phyloP scores from a whole-genome alignment of 2,888 invertebrate genomes.

The Perdita meconis region DNA sequence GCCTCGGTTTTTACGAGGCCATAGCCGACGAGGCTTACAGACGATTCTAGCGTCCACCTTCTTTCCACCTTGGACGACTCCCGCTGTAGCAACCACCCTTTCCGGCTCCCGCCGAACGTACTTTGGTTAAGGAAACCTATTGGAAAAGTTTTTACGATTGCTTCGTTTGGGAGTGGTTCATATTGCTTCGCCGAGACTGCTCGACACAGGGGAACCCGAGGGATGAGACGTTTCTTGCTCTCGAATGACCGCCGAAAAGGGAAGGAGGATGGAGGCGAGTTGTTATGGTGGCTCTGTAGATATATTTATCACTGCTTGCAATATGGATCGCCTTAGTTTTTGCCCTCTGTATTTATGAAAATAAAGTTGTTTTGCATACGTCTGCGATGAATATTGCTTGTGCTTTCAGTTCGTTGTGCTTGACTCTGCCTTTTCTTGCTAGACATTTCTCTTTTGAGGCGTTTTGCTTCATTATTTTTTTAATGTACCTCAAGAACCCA shows the following conservation, averaged over 20 bases:
- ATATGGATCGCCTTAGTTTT: background rate
- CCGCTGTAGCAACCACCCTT: constrained; percentile 37
- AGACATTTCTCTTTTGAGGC: background rate
- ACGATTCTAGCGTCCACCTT: constrained; percentile 59
- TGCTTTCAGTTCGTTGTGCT: too few relatives aligned
- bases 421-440: background rate
- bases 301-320: background rate
- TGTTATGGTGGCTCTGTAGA: background rate
- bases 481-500: too few relatives aligned
- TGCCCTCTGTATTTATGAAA: too few relatives aligned
- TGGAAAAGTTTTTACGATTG: constrained; percentile 75
- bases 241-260: background rate
- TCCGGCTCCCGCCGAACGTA: constrained; percentile 38
- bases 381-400: too few relatives aligned
- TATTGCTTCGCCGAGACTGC: constrained; percentile 42
- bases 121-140: constrained; percentile 71
- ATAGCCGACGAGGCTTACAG: constrained; percentile 65
- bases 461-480: background rate
- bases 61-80: constrained; percentile 52
- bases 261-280: background rate
- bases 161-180: constrained; percentile 63
- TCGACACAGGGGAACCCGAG: constrained; percentile 27
- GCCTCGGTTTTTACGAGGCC: constrained; percentile 68
- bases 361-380: too few relatives aligned
- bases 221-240: background rate